Evolutionary conservation across 2,888 invertebrate genomes (phyloP), one percentile per base, ranked within the genome.

Genomic region (Bombylius discolor): DNA sequence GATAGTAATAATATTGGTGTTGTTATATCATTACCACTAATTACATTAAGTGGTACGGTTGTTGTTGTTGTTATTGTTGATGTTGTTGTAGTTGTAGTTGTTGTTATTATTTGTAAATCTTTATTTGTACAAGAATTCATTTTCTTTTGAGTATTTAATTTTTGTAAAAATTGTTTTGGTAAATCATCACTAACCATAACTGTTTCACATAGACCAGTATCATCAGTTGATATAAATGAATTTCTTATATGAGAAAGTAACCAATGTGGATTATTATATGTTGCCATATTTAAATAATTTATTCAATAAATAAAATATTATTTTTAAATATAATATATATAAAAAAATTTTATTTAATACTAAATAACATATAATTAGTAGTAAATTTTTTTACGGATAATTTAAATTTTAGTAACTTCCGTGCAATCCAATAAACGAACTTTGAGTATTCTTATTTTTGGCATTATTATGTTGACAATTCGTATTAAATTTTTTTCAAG

Each of bases 141-240:
- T 31, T 47, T 51, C 13, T 51, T 55, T 42, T 51, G 47, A 42
- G 47, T 51, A 53, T 47, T 44, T 55, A 62, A 51, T 44, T 48
- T 78, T 55, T 76, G 72, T 58, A 78, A 75, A 56, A 82, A 72
- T 62, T 80, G 77, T 66, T 79, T 81, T 32, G 88, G 85, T 64
- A 87, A 79, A 73, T 89, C 84, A 70, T 93, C 91, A 55, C 87
- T 85, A 42, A 87, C 81, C 87, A 95, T 92, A 54, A 94, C 88
- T 66, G 88, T 82, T 73, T 96, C 95, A 73, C 93, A 93, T 79
- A 93, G 85, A 56, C 94, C 90, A 65, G 95, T 93, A 74, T 96
- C 95, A 76, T 97, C 96, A 32, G 93, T 91, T 33, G 92, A 89
- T 68, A 96, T 90, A 74, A 94, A 97, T 11, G 94, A 93, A 73